Evolutionary conservation across 2,113 vertebrate genomes (phyloP).

Genomic region (Microcebus griseorufus): DNA sequence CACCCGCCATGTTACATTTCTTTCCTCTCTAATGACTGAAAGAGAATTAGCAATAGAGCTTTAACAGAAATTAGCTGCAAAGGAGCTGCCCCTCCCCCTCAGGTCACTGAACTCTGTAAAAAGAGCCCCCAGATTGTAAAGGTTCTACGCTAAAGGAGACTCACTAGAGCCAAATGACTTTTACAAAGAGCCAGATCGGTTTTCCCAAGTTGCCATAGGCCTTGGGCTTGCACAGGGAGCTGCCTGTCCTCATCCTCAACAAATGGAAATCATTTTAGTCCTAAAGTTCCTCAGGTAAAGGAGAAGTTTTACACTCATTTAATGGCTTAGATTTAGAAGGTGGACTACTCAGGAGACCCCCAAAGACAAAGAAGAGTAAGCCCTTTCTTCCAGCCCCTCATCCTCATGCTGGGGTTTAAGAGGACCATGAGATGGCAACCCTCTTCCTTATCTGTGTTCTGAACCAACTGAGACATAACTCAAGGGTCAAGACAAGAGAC

Average conservation of each 20-base stretch:
- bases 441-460: not conserved
- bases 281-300: not conserved
- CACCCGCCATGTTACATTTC: conserved; percentile 51
- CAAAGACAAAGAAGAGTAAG: not conserved
- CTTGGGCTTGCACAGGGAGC: not conserved
- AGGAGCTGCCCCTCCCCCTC: not conserved
- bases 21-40: conserved; percentile 11
- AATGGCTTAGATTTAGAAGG: not conserved
- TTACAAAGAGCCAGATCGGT: not conserved
- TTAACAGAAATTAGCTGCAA: conserved; percentile 24
- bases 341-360: not conserved
- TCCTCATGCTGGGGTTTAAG: not conserved
- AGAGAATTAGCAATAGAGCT: conserved; percentile 27
- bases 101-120: not conserved
- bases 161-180: not conserved
- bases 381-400: not conserved
- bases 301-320: not conserved
- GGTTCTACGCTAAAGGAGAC: not conserved
- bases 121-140: not conserved
- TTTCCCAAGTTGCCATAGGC: not conserved
- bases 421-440: not conserved
- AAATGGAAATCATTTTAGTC: not conserved
- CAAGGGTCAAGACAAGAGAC: not conserved
- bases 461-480: not conserved
- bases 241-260: not conserved